A percentile compares a stretch with the other conserved stretches of the same genome.
These are phyloP conservation scores for Notoglanidium macrostoma DNA, from an alignment of 2,797 vertebrate genomes.

Conservation along the genomic window DNA sequence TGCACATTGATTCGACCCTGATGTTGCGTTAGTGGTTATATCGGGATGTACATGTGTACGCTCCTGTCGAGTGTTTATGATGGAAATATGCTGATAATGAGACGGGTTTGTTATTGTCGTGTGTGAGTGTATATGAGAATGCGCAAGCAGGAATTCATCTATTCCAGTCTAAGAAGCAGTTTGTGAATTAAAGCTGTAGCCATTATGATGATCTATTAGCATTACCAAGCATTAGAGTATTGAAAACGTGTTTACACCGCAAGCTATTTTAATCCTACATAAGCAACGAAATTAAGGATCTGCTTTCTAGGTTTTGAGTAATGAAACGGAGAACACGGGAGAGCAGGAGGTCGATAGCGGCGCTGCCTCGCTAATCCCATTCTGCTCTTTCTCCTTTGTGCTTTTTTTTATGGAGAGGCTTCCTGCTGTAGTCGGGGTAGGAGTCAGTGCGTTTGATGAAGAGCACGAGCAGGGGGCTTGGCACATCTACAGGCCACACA, in stretches of 20 bases:
- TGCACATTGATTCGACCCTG: slow-evolving; percentile 65
- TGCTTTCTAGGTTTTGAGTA: slow-evolving; percentile 29
- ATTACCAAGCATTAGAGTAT: slow-evolving; percentile 12
- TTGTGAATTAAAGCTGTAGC: slow-evolving; percentile 7
- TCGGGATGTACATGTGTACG: slow-evolving; percentile 30
- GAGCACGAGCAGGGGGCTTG: slow-evolving; percentile 56
- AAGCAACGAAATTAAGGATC: slow-evolving; percentile 12
- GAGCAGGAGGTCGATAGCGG: slow-evolving; percentile 28
- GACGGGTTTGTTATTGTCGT: background rate
- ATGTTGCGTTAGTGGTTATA: slow-evolving; percentile 22
- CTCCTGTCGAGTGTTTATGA: slow-evolving; percentile 23
- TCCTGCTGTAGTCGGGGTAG: slow-evolving; percentile 39
- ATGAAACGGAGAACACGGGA: slow-evolving; percentile 9
- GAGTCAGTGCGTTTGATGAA: slow-evolving; percentile 55
- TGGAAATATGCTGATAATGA: slow-evolving; percentile 24
- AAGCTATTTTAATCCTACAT: slow-evolving; percentile 28
- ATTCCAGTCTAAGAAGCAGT: background rate
- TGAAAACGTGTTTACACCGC: slow-evolving; percentile 29
- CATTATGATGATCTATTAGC: slow-evolving; percentile 22
- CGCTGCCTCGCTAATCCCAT: slow-evolving; percentile 10
- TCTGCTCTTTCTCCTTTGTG: slow-evolving; percentile 24
- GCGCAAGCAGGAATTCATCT: background rate
- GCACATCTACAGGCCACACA: slow-evolving; percentile 53
- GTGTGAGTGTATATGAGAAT: slow-evolving; percentile 23
- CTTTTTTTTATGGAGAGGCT: slow-evolving; percentile 29